A percentile compares a stretch with the other conserved stretches of the same genome.
These are phyloP conservation scores for Argyresthia goedartella DNA, from an alignment of 2,888 invertebrate species.

Conservation along the genomic window DNA sequence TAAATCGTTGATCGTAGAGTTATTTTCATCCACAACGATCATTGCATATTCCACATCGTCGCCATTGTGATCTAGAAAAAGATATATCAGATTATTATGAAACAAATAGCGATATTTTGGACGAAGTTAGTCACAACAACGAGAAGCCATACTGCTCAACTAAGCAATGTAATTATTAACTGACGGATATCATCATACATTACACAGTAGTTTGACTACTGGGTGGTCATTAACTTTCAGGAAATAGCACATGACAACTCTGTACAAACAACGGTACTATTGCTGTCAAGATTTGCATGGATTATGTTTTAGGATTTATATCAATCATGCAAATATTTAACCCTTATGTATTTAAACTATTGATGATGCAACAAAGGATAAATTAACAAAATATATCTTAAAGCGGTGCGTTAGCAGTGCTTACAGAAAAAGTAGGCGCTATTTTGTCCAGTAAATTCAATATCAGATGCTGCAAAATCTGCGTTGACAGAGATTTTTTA, in stretches of 20 bases:
- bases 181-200: too few species aligned
- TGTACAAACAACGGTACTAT: too few species aligned
- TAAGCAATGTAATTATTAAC: constrained; percentile 2
- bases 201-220: too few species aligned
- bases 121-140: constrained; percentile 31
- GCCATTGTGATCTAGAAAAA: constrained; percentile 62
- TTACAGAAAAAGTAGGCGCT: constrained; percentile 14
- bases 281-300: too few species aligned
- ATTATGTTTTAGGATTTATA: too few species aligned
- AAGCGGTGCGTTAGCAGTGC: constrained; percentile 62
- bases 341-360: too few species aligned
- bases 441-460: neutral
- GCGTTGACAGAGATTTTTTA: too few species aligned
- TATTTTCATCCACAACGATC: constrained; percentile 90
- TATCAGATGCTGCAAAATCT: too few species aligned
- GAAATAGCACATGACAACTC: too few species aligned
- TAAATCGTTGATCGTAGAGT: constrained; percentile 85
- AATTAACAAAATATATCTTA: constrained; percentile 23
- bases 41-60: constrained; percentile 91
- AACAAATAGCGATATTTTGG: too few species aligned
- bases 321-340: too few species aligned
- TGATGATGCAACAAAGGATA: too few species aligned
- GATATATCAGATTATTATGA: constrained; percentile 8
- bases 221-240: neutral
- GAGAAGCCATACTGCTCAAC: constrained; percentile 46